phyloP scores from a whole-genome alignment of 2,797 vertebrate species.

The Sardinella longiceps region DNA sequence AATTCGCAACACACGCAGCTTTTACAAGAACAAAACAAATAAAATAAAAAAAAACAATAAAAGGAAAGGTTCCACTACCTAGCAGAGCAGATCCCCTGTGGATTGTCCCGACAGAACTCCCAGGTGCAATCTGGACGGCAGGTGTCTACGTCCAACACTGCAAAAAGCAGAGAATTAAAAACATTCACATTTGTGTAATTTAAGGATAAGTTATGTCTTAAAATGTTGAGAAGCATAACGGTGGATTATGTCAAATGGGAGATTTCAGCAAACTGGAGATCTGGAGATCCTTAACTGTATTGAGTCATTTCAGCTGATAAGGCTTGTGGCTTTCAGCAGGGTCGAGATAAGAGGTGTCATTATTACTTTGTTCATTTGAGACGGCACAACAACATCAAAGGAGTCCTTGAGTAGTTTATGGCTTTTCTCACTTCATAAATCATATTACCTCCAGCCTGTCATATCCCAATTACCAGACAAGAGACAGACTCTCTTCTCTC shows the following conservation, averaged over 20 bases:
- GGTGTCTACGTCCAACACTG: conserved; percentile 57
- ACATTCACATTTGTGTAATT: not conserved
- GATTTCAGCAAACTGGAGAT: not conserved
- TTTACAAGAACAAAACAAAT: too few species aligned
- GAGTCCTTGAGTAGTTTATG: conserved; percentile 66
- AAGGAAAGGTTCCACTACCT: too few species aligned
- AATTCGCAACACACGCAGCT: too few species aligned
- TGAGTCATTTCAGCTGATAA: conserved; percentile 51
- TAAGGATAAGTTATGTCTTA: not conserved
- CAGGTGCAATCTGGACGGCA: conserved; percentile 71
- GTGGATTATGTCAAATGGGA: not conserved
- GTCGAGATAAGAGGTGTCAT: conserved; percentile 66
- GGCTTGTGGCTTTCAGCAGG: conserved; percentile 52
- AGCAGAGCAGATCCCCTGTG: conserved; percentile 70
- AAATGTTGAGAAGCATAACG: not conserved
- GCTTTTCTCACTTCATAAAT: conserved; percentile 64
- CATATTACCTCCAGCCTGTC: conserved; percentile 50
- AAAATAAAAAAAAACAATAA: too few species aligned
- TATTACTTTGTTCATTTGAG: conserved; percentile 55
- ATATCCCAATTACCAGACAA: conserved; percentile 30
- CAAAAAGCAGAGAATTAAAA: conserved; percentile 61
- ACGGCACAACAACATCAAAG: conserved; percentile 67
- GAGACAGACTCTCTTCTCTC: not conserved
- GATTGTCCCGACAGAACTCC: conserved; percentile 70
- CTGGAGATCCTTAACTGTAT: conserved; percentile 43